These are phyloP conservation scores for Tauraco erythrolophus DNA, from an alignment of 2,113 vertebrate species.

Conservation along the genomic window DNA sequence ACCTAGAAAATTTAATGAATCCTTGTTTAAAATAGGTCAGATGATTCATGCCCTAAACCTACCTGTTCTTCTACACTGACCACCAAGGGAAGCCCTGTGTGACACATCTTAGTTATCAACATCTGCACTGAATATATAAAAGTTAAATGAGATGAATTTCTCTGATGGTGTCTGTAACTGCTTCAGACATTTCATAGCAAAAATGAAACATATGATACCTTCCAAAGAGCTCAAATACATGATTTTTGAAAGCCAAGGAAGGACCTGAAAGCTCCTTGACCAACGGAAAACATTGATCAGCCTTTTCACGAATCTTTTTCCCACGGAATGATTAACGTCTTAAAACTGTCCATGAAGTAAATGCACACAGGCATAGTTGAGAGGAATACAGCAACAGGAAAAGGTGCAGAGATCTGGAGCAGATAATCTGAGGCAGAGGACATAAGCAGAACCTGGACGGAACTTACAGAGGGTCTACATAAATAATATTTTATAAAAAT, in stretches of 20 bases:
- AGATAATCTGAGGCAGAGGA: not conserved
- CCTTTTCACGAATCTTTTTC: not conserved
- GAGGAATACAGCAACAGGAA: not conserved
- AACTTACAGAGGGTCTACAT: not conserved
- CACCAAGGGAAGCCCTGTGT: constrained; percentile 20
- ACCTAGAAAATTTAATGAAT: constrained; percentile 18
- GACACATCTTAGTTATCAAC: constrained; percentile 1
- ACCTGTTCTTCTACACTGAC: constrained; percentile 28
- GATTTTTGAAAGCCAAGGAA: not conserved
- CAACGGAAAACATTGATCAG: not conserved
- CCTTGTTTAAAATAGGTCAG: not conserved
- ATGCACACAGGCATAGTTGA: not conserved
- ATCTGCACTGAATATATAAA: not conserved
- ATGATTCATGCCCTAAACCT: constrained; percentile 31
- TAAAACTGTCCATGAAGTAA: not conserved
- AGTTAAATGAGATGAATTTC: not conserved
- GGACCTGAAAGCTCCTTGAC: not conserved
- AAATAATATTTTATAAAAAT: not conserved
- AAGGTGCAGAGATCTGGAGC: not conserved
- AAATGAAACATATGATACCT: not conserved
- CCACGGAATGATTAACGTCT: not conserved
- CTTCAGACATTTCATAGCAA: not conserved
- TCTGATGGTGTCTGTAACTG: not conserved
- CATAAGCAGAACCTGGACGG: not conserved
- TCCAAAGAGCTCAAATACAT: not conserved